phyloP scores from a whole-genome alignment of 1,140 invertebrate genomes.

The Ips typographus region DNA sequence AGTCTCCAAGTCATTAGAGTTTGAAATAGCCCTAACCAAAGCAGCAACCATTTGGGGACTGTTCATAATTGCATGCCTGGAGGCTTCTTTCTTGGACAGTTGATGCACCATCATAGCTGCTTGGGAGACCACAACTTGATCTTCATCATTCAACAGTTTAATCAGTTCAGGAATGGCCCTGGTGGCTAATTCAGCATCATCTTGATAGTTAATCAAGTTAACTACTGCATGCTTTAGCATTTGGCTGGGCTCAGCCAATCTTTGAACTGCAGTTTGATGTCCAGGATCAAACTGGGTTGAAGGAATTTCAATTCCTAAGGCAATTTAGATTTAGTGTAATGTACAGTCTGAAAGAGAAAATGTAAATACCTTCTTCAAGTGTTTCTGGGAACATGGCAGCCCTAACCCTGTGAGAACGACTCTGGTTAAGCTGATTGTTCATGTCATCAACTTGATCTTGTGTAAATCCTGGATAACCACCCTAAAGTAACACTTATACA shows the following conservation, averaged over 20 bases:
- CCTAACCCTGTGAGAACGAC: constrained; percentile 91
- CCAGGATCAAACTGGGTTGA: constrained; percentile 93
- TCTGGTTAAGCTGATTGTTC: constrained; percentile 94
- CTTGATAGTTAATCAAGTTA: constrained; percentile 98
- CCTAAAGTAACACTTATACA: not conserved
- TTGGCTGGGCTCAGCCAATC: constrained; percentile 93
- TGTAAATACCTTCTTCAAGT: constrained; percentile 71
- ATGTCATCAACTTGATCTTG: constrained; percentile 95
- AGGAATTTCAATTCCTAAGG: constrained; percentile 85
- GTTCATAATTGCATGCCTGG: constrained; percentile 97
- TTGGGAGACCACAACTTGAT: constrained; percentile 97
- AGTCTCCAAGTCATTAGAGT: constrained; percentile 94
- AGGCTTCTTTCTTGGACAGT: constrained; percentile 97
- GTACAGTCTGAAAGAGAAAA: too few relatives aligned
- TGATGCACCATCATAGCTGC: constrained; percentile 99
- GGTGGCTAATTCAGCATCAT: constrained; percentile 97
- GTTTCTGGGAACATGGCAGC: constrained; percentile 99
- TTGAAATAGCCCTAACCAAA: constrained; percentile 91
- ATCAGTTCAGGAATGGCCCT: constrained; percentile 97
- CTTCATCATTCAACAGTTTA: constrained; percentile 96
- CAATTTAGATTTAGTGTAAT: too few relatives aligned
- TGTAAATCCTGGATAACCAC: constrained; percentile 74
- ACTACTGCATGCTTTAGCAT: constrained; percentile 97
- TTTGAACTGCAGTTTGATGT: constrained; percentile 94
- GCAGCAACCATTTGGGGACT: constrained; percentile 96